phyloP scores from a whole-genome alignment of 2,888 invertebrate genomes.

The Desoria tigrina region DNA sequence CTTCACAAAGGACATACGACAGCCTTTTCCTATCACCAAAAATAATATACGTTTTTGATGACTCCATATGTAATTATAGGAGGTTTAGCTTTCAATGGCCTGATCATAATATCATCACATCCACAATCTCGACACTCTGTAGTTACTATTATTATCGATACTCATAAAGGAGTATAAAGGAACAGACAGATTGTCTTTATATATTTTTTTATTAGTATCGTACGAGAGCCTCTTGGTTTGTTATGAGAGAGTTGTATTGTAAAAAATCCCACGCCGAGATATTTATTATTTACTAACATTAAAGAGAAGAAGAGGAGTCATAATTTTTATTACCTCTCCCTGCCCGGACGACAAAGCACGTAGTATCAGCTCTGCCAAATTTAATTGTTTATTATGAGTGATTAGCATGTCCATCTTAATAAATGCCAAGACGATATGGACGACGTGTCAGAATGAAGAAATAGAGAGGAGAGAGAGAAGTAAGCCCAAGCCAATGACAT shows the following conservation, averaged over 20 bases:
- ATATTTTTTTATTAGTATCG: constrained; percentile 17
- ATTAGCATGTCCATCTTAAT: constrained; percentile 9
- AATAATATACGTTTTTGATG: too few species aligned
- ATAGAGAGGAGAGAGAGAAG: too few species aligned
- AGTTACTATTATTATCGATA: too few species aligned
- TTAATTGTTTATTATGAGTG: not conserved
- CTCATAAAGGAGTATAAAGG: not conserved
- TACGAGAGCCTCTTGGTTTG: constrained; percentile 4
- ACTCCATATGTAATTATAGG: too few species aligned
- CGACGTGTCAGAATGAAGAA: not conserved
- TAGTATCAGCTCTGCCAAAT: not conserved
- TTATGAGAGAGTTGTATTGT: constrained; percentile 15
- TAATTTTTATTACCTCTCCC: constrained; percentile 8
- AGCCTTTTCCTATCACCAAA: too few species aligned
- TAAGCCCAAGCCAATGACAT: constrained; percentile 1
- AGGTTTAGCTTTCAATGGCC: too few species aligned
- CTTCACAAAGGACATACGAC: too few species aligned
- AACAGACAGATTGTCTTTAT: constrained; percentile 22
- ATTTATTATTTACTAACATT: constrained; percentile 20
- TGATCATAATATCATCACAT: too few species aligned
- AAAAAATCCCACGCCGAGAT: constrained; percentile 22
- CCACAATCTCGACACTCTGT: too few species aligned
- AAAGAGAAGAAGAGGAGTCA: constrained; percentile 15
- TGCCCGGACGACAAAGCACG: not conserved
- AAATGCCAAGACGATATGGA: constrained; percentile 2